These are phyloP conservation scores for Achlya flavicornis DNA, from an alignment of 2,888 invertebrate genomes.

Conservation along the genomic window DNA sequence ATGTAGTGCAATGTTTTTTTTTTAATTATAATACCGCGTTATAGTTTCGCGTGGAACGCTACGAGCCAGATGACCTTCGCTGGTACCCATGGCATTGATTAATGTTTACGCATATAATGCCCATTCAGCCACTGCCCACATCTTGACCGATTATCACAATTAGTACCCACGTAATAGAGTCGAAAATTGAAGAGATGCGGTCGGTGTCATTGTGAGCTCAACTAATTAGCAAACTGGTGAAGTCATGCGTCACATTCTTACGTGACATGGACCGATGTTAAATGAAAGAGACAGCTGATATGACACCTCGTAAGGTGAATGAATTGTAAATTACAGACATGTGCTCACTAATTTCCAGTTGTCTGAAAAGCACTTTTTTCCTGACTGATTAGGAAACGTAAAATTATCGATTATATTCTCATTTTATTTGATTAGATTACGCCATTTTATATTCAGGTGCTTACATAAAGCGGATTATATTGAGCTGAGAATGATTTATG, in stretches of 20 bases:
- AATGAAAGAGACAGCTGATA: conserved; percentile 53
- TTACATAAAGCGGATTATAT: neutral
- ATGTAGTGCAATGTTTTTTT: neutral
- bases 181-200: conserved; percentile 43
- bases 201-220: conserved; percentile 57
- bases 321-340: conserved; percentile 56
- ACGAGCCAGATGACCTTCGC: conserved; percentile 66
- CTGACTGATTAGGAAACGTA: conserved; percentile 17
- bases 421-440: neutral
- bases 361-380: conserved; percentile 18
- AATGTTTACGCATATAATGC: conserved; percentile 76
- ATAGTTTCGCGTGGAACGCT: conserved; percentile 50
- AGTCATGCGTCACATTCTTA: conserved; percentile 64
- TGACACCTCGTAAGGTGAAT: conserved; percentile 59
- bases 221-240: conserved; percentile 71
- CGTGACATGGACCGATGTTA: conserved; percentile 39
- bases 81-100: conserved; percentile 76
- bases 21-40: neutral
- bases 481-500: neutral
- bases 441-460: neutral
- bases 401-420: conserved; percentile 9
- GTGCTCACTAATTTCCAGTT: conserved; percentile 40
- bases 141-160: conserved; percentile 46
- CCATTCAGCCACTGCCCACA: conserved; percentile 56
- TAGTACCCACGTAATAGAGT: conserved; percentile 49